Evolutionary conservation across 2,888 invertebrate species (phyloP).

Genomic region (Morinoia aosen): DNA sequence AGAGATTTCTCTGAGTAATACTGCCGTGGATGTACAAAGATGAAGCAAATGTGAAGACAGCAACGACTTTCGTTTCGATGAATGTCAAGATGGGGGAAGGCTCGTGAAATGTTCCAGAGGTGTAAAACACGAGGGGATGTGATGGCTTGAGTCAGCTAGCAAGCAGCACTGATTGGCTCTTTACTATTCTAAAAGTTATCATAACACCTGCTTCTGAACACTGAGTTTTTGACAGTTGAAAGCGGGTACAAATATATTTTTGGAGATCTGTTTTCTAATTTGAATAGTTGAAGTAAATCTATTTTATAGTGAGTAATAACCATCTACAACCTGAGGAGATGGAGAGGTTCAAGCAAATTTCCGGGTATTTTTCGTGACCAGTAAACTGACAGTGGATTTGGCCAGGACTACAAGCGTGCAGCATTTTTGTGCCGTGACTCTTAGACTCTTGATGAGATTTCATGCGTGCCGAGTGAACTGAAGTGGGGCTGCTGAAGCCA

Average conservation of each 20-base stretch:
- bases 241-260: background rate
- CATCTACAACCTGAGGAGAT: background rate
- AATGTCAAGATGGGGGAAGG: background rate
- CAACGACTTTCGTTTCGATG: background rate
- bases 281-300: too few relatives aligned
- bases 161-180: background rate
- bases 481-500: background rate
- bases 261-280: background rate
- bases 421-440: background rate
- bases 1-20: background rate
- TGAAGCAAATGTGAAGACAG: background rate
- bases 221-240: background rate
- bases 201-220: background rate
- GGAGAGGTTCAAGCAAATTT: background rate
- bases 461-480: background rate
- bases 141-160: background rate
- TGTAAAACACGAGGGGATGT: background rate
- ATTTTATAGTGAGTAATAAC: background rate
- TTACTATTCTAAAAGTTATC: background rate
- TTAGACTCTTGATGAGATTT: conserved; percentile 20
- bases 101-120: background rate
- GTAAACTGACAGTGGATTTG: background rate
- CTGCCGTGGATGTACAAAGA: background rate
- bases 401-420: background rate
- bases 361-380: background rate